Percentiles rank a stretch among this genome's conserved stretches.
phyloP scores from a whole-genome alignment of 2,113 vertebrate genomes.

The Polypterus senegalus region DNA sequence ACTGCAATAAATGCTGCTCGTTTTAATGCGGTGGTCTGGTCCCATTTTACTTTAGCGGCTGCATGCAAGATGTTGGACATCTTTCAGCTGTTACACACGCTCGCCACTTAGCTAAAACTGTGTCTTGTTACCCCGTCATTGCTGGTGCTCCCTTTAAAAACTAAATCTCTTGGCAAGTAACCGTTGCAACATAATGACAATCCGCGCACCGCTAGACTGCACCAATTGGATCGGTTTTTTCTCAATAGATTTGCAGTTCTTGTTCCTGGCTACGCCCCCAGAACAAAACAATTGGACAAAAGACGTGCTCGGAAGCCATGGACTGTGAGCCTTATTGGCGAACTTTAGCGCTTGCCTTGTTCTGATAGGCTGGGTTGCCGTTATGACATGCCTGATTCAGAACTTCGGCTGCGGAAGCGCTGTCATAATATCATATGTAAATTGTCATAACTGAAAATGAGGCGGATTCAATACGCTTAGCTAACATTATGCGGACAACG shows the following conservation, averaged over 20 bases:
- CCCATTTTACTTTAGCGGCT: slow-evolving; percentile 60
- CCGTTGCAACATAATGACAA: background rate
- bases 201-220: slow-evolving; percentile 32
- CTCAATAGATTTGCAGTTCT: slow-evolving; percentile 5
- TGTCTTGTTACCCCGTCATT: slow-evolving; percentile 15
- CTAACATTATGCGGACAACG: too few species aligned
- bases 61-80: slow-evolving; percentile 75
- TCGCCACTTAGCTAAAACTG: slow-evolving; percentile 18
- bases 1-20: slow-evolving; percentile 66
- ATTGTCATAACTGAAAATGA: too few species aligned
- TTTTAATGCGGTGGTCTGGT: slow-evolving; percentile 52
- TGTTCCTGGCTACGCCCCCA: slow-evolving; percentile 30
- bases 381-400: too few species aligned
- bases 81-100: slow-evolving; percentile 15
- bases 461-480: too few species aligned
- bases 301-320: too few species aligned
- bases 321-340: too few species aligned
- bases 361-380: too few species aligned
- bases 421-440: too few species aligned
- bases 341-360: too few species aligned
- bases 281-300: slow-evolving; percentile 21
- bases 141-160: slow-evolving; percentile 27
- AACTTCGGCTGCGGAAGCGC: too few species aligned
- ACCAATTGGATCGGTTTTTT: slow-evolving; percentile 22
- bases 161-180: background rate